Percentiles rank a stretch among this genome's conserved stretches.
These are phyloP conservation scores for Brachyalestes nurse DNA, from an alignment of 2,797 vertebrate genomes.

Conservation along the genomic window DNA sequence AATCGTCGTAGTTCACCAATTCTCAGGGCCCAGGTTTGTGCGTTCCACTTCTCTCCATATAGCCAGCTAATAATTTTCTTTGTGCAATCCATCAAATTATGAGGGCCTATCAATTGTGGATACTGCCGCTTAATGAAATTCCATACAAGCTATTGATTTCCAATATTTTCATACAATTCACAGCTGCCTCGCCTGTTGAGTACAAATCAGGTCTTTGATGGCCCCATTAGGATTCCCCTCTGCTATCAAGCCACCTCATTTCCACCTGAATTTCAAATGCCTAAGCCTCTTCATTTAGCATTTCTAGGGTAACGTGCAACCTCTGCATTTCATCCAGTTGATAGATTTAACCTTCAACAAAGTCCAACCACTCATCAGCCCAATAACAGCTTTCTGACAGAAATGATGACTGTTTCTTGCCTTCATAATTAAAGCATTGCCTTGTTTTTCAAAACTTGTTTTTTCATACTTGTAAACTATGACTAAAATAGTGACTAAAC, in stretches of 20 bases:
- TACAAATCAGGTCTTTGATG: conserved; percentile 96
- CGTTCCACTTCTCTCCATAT: conserved; percentile 85
- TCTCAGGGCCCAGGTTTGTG: conserved; percentile 82
- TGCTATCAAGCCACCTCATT: conserved; percentile 90
- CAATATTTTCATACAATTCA: conserved; percentile 98
- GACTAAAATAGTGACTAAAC: conserved; percentile 7
- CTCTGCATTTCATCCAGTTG: conserved; percentile 77
- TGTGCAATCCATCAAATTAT: conserved; percentile 99
- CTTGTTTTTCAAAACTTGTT: conserved; percentile 37
- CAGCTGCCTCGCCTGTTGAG: conserved; percentile 92
- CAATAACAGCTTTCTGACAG: conserved; percentile 46
- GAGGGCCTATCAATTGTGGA: conserved; percentile 98
- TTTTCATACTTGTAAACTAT: conserved; percentile 19
- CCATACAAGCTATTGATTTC: conserved; percentile 99
- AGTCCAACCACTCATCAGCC: conserved; percentile 31
- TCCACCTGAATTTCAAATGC: conserved; percentile 94
- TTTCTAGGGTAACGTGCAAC: conserved; percentile 84
- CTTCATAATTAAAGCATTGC: conserved; percentile 23
- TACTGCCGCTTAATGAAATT: conserved; percentile 99
- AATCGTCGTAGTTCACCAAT: conserved; percentile 93
- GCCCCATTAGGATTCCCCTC: conserved; percentile 96
- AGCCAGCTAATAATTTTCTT: conserved; percentile 98
- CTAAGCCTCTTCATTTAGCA: conserved; percentile 89
- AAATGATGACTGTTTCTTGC: conserved; percentile 6
- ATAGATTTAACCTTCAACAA: conserved; percentile 66